Evolutionary conservation across 2,888 invertebrate genomes (phyloP), one percentile per base, ranked within the genome.

Genomic region (Epistrophella euchroma): DNA sequence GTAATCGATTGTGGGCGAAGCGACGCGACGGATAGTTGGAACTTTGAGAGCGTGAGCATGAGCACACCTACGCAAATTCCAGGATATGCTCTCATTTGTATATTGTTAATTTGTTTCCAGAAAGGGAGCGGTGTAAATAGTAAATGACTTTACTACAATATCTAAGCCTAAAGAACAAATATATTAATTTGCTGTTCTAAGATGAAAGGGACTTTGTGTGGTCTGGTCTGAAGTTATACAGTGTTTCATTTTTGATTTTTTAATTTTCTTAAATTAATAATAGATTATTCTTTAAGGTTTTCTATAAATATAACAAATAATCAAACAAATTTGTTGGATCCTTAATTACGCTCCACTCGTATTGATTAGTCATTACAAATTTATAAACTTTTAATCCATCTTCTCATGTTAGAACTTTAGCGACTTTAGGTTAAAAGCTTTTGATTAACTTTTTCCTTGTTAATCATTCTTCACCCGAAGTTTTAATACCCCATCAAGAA

Each of bases 401-500:
- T 45, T 15, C 32, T n/a, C 60, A 19, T 70, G 73, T 56, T 47
- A 45, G 56, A 25, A 80, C 81, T 82, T 82, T 82, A 73, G 55
- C 77, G 73, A 82, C 82, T 82, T 72, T 70, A 70, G 70, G 58
- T 56, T 50, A 77, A 73, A 77, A 73, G 28, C 73, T n/a, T n/a
- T n/a, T 72, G 72, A 82, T 86, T 77, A 86, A 73, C 77, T 77
- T 86, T 74, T 73, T 70, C 70, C 60, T 81, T 86, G 85, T 81
- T 81, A 77, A 81, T 86, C 81, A 86, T 73, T 81, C 70, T 64
- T 73, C 70, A 70, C 52, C 70, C 37, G 75, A 56, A 58, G 52
- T 66, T 66, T 73, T 35, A 77, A 72, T n/a, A n/a, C 70, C 81
- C 81, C 70, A 62, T 77, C 70, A 55, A 52, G 50, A 72, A 56